Percentiles rank a stretch among this genome's conserved stretches.
These are phyloP conservation scores for Eulemur albifrons DNA, from an alignment of 2,797 vertebrate species.

Conservation along the genomic window DNA sequence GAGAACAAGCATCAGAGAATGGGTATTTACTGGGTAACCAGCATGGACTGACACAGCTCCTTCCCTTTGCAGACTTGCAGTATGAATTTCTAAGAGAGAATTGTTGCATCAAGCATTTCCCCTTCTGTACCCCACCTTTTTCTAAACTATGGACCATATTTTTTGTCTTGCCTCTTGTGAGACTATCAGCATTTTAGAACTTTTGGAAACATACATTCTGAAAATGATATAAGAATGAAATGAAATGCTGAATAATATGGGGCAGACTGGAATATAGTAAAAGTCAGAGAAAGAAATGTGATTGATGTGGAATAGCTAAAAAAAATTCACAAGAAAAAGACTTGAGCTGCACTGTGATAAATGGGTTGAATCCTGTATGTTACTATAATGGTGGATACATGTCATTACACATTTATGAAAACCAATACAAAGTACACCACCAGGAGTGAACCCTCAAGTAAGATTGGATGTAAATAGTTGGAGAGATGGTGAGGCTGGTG, in stretches of 20 bases:
- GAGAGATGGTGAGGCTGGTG: background rate
- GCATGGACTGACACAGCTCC: background rate
- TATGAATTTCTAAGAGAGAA: background rate
- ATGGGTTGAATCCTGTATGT: background rate
- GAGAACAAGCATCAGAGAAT: background rate
- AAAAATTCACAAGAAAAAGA: background rate
- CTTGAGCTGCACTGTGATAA: background rate
- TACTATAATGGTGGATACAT: background rate
- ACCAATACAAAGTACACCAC: background rate
- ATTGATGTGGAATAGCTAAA: background rate
- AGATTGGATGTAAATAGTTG: background rate
- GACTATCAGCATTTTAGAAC: background rate
- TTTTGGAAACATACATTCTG: background rate
- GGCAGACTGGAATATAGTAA: background rate
- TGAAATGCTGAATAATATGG: background rate
- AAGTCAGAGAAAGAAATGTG: background rate
- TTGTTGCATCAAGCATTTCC: background rate
- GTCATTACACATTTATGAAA: background rate
- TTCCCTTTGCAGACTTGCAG: background rate
- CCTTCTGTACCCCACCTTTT: background rate
- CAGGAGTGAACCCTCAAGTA: background rate
- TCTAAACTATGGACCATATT: background rate
- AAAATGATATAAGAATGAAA: background rate
- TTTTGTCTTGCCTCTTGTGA: background rate
- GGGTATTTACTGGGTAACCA: background rate